Evolutionary conservation across 1,140 invertebrate species (phyloP).

Genomic region (Pseudomyrmex flavicornis): DNA sequence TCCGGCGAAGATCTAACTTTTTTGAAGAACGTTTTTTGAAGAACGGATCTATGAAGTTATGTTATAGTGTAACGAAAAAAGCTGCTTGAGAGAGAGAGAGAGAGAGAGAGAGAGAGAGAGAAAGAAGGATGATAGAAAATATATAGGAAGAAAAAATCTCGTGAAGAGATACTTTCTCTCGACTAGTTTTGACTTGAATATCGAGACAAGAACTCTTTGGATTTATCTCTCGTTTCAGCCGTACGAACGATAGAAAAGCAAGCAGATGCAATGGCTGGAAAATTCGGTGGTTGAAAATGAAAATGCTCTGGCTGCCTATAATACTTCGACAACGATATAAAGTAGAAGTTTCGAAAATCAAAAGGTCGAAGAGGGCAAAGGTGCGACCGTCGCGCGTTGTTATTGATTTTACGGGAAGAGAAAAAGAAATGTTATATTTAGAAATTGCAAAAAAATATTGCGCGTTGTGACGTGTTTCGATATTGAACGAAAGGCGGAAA

Average conservation of each 20-base stretch:
- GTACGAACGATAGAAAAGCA: not conserved
- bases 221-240: constrained; percentile 31
- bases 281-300: constrained; percentile 73
- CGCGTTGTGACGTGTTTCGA: too few relatives aligned
- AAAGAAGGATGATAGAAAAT: not conserved
- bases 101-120: not conserved
- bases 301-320: constrained; percentile 74
- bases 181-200: constrained; percentile 60
- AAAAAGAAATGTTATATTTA: constrained; percentile 43
- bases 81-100: not conserved
- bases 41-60: too few relatives aligned
- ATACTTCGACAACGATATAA: constrained; percentile 68
- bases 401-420: constrained; percentile 66
- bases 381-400: constrained; percentile 34
- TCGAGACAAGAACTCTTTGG: constrained; percentile 23
- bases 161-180: constrained; percentile 32
- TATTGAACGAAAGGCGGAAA: too few relatives aligned
- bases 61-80: too few relatives aligned
- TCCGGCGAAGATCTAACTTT: too few relatives aligned
- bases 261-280: constrained; percentile 53
- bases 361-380: constrained; percentile 55
- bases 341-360: constrained; percentile 66
- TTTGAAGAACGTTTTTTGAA: too few relatives aligned
- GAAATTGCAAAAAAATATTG: not conserved
- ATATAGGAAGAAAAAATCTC: constrained; percentile 27